Percentiles rank a stretch among this genome's conserved stretches.
These are phyloP conservation scores for Poecilia gillii DNA, from an alignment of 2,797 vertebrate species.

Conservation along the genomic window DNA sequence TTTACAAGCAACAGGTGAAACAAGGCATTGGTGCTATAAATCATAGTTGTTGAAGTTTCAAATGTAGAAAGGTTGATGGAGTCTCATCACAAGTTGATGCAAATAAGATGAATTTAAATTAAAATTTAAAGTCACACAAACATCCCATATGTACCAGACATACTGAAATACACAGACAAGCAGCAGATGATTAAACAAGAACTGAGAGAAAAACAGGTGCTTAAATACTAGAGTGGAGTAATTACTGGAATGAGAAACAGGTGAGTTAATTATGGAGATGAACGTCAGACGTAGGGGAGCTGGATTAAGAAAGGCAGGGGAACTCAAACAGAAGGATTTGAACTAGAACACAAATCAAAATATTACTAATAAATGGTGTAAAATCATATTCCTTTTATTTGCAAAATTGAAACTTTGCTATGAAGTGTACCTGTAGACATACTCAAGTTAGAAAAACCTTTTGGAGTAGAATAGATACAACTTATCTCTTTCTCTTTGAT, in stretches of 20 bases:
- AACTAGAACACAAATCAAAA: neutral
- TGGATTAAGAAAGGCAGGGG: neutral
- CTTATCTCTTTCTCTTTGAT: neutral
- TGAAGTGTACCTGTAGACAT: no score
- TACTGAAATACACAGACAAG: neutral
- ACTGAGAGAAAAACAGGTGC: neutral
- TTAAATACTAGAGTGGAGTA: neutral
- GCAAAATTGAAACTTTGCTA: neutral
- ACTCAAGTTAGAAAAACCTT: neutral
- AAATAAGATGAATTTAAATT: neutral
- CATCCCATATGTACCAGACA: no score
- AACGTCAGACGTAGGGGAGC: neutral
- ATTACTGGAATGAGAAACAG: neutral
- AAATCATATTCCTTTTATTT: neutral
- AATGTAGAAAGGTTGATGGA: neutral
- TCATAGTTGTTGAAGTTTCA: neutral
- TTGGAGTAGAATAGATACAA: neutral
- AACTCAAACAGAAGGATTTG: neutral
- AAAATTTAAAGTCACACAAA: neutral
- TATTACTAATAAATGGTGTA: neutral
- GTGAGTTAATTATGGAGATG: neutral
- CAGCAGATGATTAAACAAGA: neutral
- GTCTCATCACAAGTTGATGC: neutral
- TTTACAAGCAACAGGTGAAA: neutral
- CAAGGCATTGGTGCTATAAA: neutral